Percentiles rank a stretch among this genome's conserved stretches.
These are phyloP conservation scores for Prenolepis imparis DNA, from an alignment of 2,888 invertebrate genomes.

Conservation along the genomic window DNA sequence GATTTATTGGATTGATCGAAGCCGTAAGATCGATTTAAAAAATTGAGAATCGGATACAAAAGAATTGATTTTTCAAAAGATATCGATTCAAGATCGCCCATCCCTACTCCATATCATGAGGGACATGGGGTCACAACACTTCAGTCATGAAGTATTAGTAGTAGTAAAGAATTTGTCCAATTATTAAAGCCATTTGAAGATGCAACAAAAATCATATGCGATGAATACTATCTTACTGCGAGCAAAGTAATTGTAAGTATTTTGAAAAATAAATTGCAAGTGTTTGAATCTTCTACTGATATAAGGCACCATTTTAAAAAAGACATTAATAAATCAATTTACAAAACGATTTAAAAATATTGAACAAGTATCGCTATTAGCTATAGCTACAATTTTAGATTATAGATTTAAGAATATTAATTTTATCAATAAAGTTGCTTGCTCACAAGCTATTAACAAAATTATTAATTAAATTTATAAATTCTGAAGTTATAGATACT, in stretches of 20 bases:
- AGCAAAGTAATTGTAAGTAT: constrained; percentile 28
- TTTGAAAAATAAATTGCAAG: constrained; percentile 4
- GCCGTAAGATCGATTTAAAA: too few relatives aligned
- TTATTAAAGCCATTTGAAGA: constrained; percentile 34
- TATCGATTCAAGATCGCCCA: too few relatives aligned
- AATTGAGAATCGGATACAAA: too few relatives aligned
- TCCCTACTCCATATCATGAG: too few relatives aligned
- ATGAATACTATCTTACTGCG: constrained; percentile 16
- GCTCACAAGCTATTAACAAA: constrained; percentile 18
- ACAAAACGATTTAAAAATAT: constrained; percentile 16
- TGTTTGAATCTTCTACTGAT: background rate
- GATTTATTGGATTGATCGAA: too few relatives aligned
- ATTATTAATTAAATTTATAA: constrained; percentile 21
- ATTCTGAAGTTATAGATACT: background rate
- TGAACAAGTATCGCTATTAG: constrained; percentile 17
- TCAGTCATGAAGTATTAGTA: too few relatives aligned
- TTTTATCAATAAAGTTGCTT: constrained; percentile 35
- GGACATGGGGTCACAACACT: too few relatives aligned
- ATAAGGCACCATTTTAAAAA: constrained; percentile 12
- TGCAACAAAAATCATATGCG: constrained; percentile 27
- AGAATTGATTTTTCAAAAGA: too few relatives aligned
- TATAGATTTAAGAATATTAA: constrained; percentile 24
- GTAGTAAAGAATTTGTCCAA: constrained; percentile 24
- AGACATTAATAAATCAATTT: constrained; percentile 10
- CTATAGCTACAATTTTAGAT: constrained; percentile 26